These are phyloP conservation scores for Stenoptilia bipunctidactyla DNA, from an alignment of 2,888 invertebrate species.

Conservation along the genomic window DNA sequence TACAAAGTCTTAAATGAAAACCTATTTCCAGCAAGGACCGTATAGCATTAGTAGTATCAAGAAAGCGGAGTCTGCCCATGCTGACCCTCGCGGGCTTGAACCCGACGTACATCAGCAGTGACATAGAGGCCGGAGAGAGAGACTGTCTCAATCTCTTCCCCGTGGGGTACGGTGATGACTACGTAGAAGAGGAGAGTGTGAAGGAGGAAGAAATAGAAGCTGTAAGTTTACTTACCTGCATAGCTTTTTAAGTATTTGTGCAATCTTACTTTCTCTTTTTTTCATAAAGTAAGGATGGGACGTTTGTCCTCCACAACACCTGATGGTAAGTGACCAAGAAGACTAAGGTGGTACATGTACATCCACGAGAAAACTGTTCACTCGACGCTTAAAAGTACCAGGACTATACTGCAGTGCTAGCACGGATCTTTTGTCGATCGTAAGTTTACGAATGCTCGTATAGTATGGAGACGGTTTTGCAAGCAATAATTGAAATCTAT, in stretches of 20 bases:
- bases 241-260: constrained; percentile 4
- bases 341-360: too few relatives aligned
- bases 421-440: too few relatives aligned
- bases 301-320: too few relatives aligned
- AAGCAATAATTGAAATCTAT: too few relatives aligned
- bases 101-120: constrained; percentile 53
- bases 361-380: too few relatives aligned
- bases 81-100: constrained; percentile 49
- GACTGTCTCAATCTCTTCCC: constrained; percentile 55
- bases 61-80: constrained; percentile 45
- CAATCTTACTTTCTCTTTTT: too few relatives aligned
- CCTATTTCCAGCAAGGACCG: constrained; percentile 42
- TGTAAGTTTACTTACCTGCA: neutral
- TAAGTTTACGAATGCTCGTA: too few relatives aligned
- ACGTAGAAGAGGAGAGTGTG: constrained; percentile 37
- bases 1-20: neutral
- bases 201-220: constrained; percentile 21
- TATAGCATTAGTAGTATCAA: constrained; percentile 54
- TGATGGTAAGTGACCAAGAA: too few relatives aligned
- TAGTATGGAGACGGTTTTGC: too few relatives aligned
- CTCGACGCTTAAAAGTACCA: too few relatives aligned
- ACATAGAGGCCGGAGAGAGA: constrained; percentile 34
- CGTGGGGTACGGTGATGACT: constrained; percentile 55
- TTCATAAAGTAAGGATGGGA: too few relatives aligned
- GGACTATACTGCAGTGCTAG: too few relatives aligned